These are phyloP conservation scores for Apeltes quadracus DNA, from an alignment of 2,113 vertebrate species.

Conservation along the genomic window DNA sequence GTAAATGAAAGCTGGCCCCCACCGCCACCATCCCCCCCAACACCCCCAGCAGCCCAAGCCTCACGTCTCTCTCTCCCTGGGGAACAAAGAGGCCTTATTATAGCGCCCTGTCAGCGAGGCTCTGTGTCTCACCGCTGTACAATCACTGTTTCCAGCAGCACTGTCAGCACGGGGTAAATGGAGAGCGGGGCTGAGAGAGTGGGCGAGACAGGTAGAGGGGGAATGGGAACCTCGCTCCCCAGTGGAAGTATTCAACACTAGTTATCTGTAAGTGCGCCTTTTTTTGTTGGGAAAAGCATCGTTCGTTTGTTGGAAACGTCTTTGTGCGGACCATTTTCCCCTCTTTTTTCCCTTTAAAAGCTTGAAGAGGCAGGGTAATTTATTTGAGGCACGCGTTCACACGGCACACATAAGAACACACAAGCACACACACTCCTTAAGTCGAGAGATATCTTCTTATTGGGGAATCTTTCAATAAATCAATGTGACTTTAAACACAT, in stretches of 20 bases:
- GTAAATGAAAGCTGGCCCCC: constrained; percentile 77
- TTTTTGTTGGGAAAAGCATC: constrained; percentile 43
- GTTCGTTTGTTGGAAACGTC: constrained; percentile 60
- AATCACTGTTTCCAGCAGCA: constrained; percentile 80
- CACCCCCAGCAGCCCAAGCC: constrained; percentile 10
- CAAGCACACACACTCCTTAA: constrained; percentile 69
- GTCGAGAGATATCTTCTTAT: constrained; percentile 82
- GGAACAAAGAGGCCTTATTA: constrained; percentile 82
- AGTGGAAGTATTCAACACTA: constrained; percentile 52
- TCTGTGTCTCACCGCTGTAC: constrained; percentile 76
- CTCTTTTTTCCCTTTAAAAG: constrained; percentile 36
- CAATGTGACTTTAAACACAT: constrained; percentile 89
- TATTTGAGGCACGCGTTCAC: constrained; percentile 72
- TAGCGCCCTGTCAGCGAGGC: constrained; percentile 72
- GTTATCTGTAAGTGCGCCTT: constrained; percentile 59
- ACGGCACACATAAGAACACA: constrained; percentile 54
- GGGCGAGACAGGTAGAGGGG: constrained; percentile 52
- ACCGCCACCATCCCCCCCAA: background rate
- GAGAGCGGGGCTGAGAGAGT: constrained; percentile 56
- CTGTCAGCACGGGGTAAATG: constrained; percentile 75
- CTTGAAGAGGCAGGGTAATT: constrained; percentile 70
- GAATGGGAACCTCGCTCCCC: constrained; percentile 55
- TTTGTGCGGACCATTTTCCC: constrained; percentile 46
- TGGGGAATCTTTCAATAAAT: constrained; percentile 89
- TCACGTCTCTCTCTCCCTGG: constrained; percentile 59